Evolutionary conservation across 2,113 vertebrate species (phyloP).

Genomic region (Rattus norvegicus): DNA sequence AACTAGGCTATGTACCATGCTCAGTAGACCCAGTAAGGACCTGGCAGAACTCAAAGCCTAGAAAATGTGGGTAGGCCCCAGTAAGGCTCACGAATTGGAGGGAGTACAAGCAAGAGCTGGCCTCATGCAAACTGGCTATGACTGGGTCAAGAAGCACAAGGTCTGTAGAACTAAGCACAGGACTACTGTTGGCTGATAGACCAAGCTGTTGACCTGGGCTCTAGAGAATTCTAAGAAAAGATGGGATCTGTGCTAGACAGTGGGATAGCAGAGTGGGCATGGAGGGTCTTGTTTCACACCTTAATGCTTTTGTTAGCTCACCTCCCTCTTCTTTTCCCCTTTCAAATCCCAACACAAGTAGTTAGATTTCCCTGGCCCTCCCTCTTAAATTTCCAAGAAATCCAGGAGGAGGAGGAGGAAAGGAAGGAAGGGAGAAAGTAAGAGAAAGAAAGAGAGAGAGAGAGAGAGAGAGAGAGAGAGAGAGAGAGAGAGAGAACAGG

Average conservation of each 20-base stretch:
- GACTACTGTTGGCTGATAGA: not conserved
- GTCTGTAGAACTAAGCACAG: not conserved
- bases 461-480: too few relatives aligned
- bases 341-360: not conserved
- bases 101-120: not conserved
- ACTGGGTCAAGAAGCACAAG: not conserved
- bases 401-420: not conserved
- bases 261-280: not conserved
- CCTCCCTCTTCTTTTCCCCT: not conserved
- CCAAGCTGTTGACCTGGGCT: not conserved
- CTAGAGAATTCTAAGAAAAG: not conserved
- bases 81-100: not conserved
- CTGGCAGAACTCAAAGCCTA: not conserved
- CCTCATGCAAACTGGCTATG: not conserved
- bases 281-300: not conserved
- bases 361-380: not conserved
- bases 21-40: not conserved
- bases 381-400: not conserved
- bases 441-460: too few relatives aligned
- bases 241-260: not conserved
- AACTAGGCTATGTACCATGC: not conserved
- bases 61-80: not conserved
- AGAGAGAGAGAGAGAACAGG: too few relatives aligned
- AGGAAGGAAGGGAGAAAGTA: too few relatives aligned
- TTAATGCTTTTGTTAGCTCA: not conserved